Evolutionary conservation across 2,113 vertebrate species (phyloP).

Genomic region (Myrmecobius fasciatus): DNA sequence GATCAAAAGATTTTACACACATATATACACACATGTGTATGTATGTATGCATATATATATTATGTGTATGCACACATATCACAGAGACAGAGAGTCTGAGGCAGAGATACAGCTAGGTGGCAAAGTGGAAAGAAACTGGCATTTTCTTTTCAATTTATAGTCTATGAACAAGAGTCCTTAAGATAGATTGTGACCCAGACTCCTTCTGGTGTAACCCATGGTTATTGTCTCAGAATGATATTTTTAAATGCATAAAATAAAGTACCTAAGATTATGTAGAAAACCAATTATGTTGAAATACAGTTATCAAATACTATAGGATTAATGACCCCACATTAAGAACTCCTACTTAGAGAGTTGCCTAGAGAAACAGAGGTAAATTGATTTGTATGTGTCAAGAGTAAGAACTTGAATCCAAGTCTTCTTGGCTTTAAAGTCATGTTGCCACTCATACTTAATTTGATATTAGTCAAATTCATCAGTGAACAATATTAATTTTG

Average conservation of each 20-base stretch:
- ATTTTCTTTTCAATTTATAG: not conserved
- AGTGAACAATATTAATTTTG: not conserved
- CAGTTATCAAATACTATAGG: not conserved
- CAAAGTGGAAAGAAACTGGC: not conserved
- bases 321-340: not conserved
- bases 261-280: not conserved
- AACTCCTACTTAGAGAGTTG: not conserved
- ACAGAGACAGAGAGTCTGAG: no score
- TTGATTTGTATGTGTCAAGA: not conserved
- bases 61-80: not conserved
- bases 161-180: not conserved
- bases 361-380: not conserved
- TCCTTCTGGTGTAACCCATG: not conserved
- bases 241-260: not conserved
- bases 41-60: no score
- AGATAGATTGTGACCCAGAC: not conserved
- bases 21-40: no score
- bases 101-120: not conserved
- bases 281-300: not conserved
- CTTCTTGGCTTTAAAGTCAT: not conserved
- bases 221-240: not conserved
- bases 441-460: no score
- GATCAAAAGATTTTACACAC: no score
- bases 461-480: not conserved
- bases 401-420: not conserved